A percentile compares a stretch with the other conserved stretches of the same genome.
Evolutionary conservation across 2,888 invertebrate genomes (phyloP).

Genomic region (Meghimatium bilineatum): DNA sequence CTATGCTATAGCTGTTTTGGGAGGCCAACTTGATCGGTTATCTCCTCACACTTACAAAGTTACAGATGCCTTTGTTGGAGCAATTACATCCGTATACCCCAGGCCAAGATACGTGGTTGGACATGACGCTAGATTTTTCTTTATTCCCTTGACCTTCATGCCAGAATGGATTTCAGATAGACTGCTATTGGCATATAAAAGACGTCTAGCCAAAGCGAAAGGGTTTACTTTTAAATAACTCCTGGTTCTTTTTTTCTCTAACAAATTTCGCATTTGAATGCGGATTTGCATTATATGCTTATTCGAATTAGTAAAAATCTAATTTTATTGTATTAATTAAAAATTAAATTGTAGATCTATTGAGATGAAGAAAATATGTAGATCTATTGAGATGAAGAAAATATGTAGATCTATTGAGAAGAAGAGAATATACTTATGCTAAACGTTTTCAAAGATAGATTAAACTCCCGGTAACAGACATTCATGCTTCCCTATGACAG

Average conservation of each 20-base stretch:
- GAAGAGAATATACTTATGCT: no score
- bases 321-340: no score
- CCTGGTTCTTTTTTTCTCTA: background rate
- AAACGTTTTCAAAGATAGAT: no score
- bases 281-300: no score
- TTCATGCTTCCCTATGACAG: no score
- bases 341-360: no score
- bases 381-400: no score
- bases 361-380: no score
- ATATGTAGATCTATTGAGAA: no score
- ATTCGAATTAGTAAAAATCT: no score
- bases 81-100: constrained; percentile 28
- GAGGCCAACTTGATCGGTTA: background rate
- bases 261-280: no score
- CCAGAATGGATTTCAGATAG: constrained; percentile 32
- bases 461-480: no score
- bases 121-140: constrained; percentile 26
- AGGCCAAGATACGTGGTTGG: constrained; percentile 37
- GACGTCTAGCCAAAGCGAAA: background rate
- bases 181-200: background rate
- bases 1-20: background rate
- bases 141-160: constrained; percentile 25
- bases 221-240: background rate
- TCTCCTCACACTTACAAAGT: constrained; percentile 20
- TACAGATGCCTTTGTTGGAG: constrained; percentile 25